A percentile compares a stretch with the other conserved stretches of the same genome.
Conservation (phyloP, 2,888 invertebrate species). For the Callyntrura sp. region DNA sequence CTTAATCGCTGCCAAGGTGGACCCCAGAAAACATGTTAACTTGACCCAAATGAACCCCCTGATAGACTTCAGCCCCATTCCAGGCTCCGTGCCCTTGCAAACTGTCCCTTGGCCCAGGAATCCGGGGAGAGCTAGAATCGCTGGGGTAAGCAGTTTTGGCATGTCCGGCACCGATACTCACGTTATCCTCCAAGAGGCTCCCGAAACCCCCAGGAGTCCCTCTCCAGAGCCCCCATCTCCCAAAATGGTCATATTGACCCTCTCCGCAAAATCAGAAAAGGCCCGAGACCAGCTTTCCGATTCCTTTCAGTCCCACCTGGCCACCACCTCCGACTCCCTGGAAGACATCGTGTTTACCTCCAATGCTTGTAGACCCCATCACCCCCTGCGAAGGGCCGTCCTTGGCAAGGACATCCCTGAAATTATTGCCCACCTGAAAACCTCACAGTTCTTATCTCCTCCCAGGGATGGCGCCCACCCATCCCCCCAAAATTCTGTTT, state of each 20-base stretch:
- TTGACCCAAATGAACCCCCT: conserved; percentile 58
- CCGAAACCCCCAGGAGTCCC: neutral
- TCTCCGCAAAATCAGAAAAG: conserved; percentile 44
- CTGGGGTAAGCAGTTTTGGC: conserved; percentile 56
- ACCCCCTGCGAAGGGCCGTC: too few species aligned
- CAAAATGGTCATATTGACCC: neutral
- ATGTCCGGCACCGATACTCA: conserved; percentile 69
- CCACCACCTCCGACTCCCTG: too few species aligned
- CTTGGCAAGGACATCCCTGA: too few species aligned
- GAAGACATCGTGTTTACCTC: too few species aligned
- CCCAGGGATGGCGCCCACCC: too few species aligned
- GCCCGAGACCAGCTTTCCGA: too few species aligned
- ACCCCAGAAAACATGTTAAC: conserved; percentile 60
- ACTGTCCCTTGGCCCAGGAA: conserved; percentile 57
- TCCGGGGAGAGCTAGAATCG: conserved; percentile 8
- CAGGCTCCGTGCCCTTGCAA: conserved; percentile 12
- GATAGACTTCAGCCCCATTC: conserved; percentile 67
- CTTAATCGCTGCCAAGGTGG: conserved; percentile 58
- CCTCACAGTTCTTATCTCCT: too few species aligned
- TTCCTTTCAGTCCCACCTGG: too few species aligned
- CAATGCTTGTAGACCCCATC: too few species aligned
- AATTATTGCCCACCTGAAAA: too few species aligned
- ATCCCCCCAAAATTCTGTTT: too few species aligned
- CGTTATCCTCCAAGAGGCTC: conserved; percentile 60
- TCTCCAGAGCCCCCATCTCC: neutral